These are phyloP conservation scores for Catagonus wagneri DNA, from an alignment of 2,113 vertebrate genomes.

Conservation along the genomic window DNA sequence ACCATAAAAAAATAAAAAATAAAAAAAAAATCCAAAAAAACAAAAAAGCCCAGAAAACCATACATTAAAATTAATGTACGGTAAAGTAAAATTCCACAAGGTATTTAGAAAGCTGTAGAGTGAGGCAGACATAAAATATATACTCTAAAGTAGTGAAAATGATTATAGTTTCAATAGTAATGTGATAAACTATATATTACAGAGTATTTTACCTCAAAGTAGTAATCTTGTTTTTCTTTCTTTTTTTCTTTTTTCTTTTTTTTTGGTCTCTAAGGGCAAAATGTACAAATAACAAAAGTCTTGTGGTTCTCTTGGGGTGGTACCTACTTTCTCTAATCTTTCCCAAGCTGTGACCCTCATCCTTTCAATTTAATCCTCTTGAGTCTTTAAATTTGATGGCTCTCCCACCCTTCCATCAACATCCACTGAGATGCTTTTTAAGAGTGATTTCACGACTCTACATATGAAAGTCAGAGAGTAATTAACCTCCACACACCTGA, in stretches of 20 bases:
- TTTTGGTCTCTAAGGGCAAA: background rate
- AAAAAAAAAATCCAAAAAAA: too few relatives aligned
- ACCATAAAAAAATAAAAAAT: too few relatives aligned
- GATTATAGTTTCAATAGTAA: background rate
- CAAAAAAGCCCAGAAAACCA: too few relatives aligned
- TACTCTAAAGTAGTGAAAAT: background rate
- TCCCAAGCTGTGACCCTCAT: too few relatives aligned
- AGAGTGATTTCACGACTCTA: background rate
- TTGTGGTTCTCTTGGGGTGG: accelerated
- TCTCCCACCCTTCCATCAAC: background rate
- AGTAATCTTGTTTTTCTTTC: background rate
- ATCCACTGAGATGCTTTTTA: background rate
- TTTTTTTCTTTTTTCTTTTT: background rate
- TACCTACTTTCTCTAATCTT: background rate
- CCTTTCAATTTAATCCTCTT: background rate
- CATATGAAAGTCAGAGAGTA: background rate
- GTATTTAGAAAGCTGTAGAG: background rate
- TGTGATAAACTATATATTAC: background rate
- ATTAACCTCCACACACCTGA: background rate
- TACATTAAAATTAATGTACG: too few relatives aligned
- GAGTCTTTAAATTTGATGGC: background rate
- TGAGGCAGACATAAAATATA: background rate
- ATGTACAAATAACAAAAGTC: background rate
- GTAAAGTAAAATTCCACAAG: background rate
- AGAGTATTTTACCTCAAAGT: background rate